Evolutionary conservation across 2,888 invertebrate genomes (phyloP).

Genomic region (Apodemia mormo): DNA sequence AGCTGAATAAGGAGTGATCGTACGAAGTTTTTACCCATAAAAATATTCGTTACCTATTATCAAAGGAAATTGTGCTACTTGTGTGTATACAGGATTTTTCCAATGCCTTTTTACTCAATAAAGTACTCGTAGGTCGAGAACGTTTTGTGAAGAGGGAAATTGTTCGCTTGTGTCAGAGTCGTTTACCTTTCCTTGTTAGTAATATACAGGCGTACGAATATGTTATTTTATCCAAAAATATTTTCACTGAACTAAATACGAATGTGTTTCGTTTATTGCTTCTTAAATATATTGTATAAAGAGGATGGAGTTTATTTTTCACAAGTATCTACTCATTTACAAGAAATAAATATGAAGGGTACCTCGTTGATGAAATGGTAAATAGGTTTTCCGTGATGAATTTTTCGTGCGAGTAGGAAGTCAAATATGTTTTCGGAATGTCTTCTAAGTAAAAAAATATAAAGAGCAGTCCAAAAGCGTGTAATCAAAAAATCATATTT

Average conservation of each 20-base stretch:
- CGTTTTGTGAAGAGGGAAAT: constrained; percentile 26
- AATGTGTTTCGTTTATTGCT: constrained; percentile 1
- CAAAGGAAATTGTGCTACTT: neutral
- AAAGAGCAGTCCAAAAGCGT: too few relatives aligned
- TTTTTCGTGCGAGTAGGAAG: too few relatives aligned
- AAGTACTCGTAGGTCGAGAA: constrained; percentile 47
- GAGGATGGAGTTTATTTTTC: neutral
- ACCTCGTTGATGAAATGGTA: too few relatives aligned
- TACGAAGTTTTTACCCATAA: neutral
- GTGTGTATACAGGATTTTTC: neutral
- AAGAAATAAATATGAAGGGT: too few relatives aligned
- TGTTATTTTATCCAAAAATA: constrained; percentile 12
- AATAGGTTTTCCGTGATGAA: too few relatives aligned
- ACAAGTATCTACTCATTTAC: too few relatives aligned
- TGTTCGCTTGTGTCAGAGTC: constrained; percentile 21
- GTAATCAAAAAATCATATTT: too few relatives aligned
- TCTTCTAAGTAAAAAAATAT: too few relatives aligned
- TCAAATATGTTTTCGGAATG: too few relatives aligned
- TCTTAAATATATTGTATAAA: neutral
- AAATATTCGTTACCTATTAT: constrained; percentile 3
- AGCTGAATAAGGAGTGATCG: neutral
- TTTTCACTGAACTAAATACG: constrained; percentile 3
- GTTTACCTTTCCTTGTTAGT: constrained; percentile 12
- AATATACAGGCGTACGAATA: constrained; percentile 4
- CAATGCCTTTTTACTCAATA: constrained; percentile 37